Percentiles rank a stretch among this genome's conserved stretches.
These are phyloP conservation scores for Zygothrica quintamaculata DNA, from an alignment of 2,888 invertebrate genomes.

Conservation along the genomic window DNA sequence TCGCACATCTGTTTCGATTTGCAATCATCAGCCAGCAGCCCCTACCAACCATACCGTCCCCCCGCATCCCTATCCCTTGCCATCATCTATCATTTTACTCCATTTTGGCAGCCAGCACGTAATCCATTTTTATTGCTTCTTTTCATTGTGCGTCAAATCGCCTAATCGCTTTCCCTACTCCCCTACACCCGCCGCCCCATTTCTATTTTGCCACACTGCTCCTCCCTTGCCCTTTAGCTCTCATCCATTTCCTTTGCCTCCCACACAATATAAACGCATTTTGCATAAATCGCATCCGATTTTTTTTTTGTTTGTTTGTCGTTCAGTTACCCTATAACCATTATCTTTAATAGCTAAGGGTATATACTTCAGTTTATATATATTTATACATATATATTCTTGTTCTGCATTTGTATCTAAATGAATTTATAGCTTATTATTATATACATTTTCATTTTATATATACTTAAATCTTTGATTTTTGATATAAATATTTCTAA, in stretches of 20 bases:
- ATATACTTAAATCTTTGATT: too few relatives aligned
- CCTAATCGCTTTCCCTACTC: conserved; percentile 38
- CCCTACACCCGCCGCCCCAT: not conserved
- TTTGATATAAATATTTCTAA: too few relatives aligned
- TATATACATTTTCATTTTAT: too few relatives aligned
- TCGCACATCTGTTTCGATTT: conserved; percentile 77
- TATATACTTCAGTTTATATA: too few relatives aligned
- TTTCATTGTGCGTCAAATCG: conserved; percentile 73
- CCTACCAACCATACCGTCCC: not conserved
- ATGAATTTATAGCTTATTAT: too few relatives aligned
- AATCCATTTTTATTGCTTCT: conserved; percentile 70
- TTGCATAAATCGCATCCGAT: conserved; percentile 65
- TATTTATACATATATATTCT: too few relatives aligned
- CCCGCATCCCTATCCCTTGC: not conserved
- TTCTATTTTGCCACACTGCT: conserved; percentile 17
- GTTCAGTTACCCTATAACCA: not conserved
- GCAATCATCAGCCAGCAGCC: conserved; percentile 27
- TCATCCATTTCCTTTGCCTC: not conserved
- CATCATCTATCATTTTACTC: conserved; percentile 5
- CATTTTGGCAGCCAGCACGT: conserved; percentile 33
- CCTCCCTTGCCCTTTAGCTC: not conserved
- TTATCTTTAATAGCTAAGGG: too few relatives aligned
- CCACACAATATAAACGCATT: conserved; percentile 14
- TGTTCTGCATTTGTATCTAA: too few relatives aligned
- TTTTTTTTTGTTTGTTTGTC: conserved; percentile 38